A percentile compares a stretch with the other conserved stretches of the same genome.
These are phyloP conservation scores for Eremophila alpestris DNA, from an alignment of 2,797 vertebrate genomes.

Conservation along the genomic window DNA sequence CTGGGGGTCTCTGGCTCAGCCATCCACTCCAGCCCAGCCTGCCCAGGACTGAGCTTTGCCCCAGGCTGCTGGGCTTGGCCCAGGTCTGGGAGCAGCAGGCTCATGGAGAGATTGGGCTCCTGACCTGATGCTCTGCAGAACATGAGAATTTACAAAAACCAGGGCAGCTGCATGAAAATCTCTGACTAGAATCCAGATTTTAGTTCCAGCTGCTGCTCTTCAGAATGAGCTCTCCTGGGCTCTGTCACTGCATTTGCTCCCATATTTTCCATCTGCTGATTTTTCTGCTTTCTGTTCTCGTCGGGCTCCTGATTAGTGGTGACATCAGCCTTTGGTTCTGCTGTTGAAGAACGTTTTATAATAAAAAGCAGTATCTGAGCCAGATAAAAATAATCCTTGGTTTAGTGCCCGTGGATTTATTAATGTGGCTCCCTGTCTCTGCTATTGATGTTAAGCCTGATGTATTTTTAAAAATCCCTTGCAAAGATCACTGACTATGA, in stretches of 20 bases:
- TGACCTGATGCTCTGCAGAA: not conserved
- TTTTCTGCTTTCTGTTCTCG: not conserved
- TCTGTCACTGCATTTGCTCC: not conserved
- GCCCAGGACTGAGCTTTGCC: fast-evolving
- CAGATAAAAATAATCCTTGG: conserved; percentile 34
- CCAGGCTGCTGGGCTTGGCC: not conserved
- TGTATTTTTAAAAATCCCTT: not conserved
- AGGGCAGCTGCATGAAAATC: not conserved
- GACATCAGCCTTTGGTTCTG: not conserved
- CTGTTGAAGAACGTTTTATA: conserved; percentile 5
- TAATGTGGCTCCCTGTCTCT: not conserved
- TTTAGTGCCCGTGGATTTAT: conserved; percentile 20
- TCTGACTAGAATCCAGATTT: not conserved
- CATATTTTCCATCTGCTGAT: not conserved
- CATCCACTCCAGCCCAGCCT: not conserved
- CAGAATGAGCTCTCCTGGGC: not conserved
- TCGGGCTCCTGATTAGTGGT: not conserved
- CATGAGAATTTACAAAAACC: not conserved
- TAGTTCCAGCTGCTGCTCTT: not conserved
- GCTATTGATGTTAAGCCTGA: not conserved
- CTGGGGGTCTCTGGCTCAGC: not conserved
- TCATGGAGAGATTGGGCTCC: not conserved
- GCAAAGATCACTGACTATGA: not conserved
- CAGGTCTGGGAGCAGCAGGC: not conserved
- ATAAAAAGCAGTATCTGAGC: not conserved